Conservation (phyloP, 2,113 vertebrate species). For the Desmodus rotundus region DNA sequence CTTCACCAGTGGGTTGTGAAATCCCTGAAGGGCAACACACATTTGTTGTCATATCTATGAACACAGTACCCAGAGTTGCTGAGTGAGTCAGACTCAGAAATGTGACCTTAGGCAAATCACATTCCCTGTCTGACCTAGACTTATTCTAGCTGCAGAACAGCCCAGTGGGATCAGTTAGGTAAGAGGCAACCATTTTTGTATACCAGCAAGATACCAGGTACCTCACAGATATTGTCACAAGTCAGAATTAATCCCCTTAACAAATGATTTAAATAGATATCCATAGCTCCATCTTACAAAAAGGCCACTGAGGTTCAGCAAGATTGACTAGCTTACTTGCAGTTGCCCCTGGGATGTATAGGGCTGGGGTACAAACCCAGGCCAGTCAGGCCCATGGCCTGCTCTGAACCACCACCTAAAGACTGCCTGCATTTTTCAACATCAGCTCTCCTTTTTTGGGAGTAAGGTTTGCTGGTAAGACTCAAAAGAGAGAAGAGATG, state of each 20-base stretch:
- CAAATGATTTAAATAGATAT: background rate
- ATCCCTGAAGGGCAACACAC: background rate
- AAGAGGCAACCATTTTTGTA: background rate
- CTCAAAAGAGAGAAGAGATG: background rate
- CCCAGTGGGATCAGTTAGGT: background rate
- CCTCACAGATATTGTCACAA: background rate
- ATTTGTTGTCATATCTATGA: background rate
- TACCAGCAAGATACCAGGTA: background rate
- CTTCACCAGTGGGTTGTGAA: background rate
- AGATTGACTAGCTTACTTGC: background rate
- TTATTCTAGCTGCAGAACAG: background rate
- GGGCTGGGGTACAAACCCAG: background rate
- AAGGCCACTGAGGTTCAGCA: background rate
- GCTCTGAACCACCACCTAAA: background rate
- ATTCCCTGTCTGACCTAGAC: background rate
- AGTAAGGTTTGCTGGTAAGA: background rate
- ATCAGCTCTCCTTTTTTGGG: background rate
- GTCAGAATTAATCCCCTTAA: background rate
- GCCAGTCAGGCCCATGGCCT: background rate
- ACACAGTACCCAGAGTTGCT: background rate
- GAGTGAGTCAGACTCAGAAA: slow-evolving; percentile 20
- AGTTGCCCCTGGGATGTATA: background rate
- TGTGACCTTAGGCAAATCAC: background rate
- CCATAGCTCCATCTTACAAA: background rate
- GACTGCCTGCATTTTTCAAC: background rate